phyloP scores from a whole-genome alignment of 2,888 invertebrate genomes.

The Meta bourneti region DNA sequence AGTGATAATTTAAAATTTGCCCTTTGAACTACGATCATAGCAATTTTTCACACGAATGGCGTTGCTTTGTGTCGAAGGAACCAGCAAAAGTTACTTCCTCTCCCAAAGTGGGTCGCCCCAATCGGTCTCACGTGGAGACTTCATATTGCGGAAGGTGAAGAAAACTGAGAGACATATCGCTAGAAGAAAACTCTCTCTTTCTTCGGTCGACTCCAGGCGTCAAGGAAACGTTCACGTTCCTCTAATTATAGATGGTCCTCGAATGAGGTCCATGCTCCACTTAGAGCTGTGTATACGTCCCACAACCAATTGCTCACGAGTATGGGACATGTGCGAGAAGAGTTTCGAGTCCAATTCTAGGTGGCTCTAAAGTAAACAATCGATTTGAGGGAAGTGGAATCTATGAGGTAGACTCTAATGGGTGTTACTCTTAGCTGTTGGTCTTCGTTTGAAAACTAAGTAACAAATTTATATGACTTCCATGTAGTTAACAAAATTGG shows the following conservation, averaged over 20 bases:
- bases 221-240: constrained; percentile 55
- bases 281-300: constrained; percentile 22
- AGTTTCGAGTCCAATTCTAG: neutral
- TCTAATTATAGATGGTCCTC: constrained; percentile 54
- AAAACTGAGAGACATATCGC: constrained; percentile 12
- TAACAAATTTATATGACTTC: too few relatives aligned
- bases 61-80: neutral
- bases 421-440: neutral
- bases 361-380: constrained; percentile 1
- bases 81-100: constrained; percentile 36
- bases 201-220: constrained; percentile 11
- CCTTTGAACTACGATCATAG: neutral
- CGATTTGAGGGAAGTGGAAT: neutral
- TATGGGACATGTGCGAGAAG: constrained; percentile 13
- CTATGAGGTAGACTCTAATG: neutral
- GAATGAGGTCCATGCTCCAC: constrained; percentile 42
- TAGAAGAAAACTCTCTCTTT: constrained; percentile 44
- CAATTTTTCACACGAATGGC: neutral
- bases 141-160: neutral
- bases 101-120: constrained; percentile 27
- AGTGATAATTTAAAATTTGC: neutral
- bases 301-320: constrained; percentile 23
- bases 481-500: too few relatives aligned
- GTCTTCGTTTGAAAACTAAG: neutral
- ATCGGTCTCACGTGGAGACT: constrained; percentile 41